A percentile compares a stretch with the other conserved stretches of the same genome.
Evolutionary conservation across 2,113 vertebrate genomes (phyloP).

Genomic region (Petrocephalus zakoni): DNA sequence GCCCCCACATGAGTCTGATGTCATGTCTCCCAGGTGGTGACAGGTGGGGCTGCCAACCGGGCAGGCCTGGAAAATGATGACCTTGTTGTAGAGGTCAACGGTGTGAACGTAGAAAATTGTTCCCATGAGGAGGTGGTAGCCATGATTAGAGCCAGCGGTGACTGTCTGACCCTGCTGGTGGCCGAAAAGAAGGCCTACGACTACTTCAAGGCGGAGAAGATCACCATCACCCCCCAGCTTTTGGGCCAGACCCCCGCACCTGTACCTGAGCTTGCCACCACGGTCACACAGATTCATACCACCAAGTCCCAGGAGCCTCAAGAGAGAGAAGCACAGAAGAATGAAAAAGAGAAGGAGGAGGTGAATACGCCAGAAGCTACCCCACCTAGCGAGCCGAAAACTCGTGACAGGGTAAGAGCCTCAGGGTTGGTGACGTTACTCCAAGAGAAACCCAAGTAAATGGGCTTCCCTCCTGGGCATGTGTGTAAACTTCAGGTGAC

Average conservation of each 20-base stretch:
- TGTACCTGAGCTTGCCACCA: conserved; percentile 31
- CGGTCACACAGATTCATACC: neutral
- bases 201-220: conserved; percentile 64
- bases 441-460: neutral
- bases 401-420: conserved; percentile 53
- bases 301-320: neutral
- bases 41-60: conserved; percentile 61
- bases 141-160: conserved; percentile 63
- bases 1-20: neutral
- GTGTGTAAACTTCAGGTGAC: neutral
- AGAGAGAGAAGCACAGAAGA: neutral
- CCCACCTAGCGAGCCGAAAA: conserved; percentile 15
- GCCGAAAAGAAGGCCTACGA: conserved; percentile 64
- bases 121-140: conserved; percentile 70
- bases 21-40: conserved; percentile 64
- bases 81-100: conserved; percentile 79
- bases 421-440: neutral
- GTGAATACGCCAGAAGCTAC: conserved; percentile 5
- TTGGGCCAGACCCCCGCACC: conserved; percentile 24
- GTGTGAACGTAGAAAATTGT: conserved; percentile 66
- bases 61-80: conserved; percentile 76
- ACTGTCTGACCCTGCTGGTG: conserved; percentile 70
- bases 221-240: conserved; percentile 59
- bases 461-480: neutral
- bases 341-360: neutral